Conservation (phyloP, 2,888 invertebrate genomes). For the Parnassius glacialis region DNA sequence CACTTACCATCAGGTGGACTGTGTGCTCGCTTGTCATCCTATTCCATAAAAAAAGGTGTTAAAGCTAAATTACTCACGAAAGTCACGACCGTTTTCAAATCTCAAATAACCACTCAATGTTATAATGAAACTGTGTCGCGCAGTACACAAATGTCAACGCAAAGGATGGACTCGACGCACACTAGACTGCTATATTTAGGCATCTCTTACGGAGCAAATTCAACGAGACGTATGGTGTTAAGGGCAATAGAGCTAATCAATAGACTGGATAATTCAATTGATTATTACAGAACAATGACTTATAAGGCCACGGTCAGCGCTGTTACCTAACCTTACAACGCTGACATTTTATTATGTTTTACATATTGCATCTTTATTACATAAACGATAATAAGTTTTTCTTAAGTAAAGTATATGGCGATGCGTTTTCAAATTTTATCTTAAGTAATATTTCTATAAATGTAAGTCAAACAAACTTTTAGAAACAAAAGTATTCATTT, state of each 20-base stretch:
- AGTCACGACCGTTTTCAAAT: conserved; percentile 10
- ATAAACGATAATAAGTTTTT: too few relatives aligned
- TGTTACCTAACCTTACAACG: conserved; percentile 13
- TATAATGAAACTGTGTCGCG: conserved; percentile 15
- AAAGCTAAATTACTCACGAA: conserved; percentile 19
- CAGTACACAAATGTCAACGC: conserved; percentile 35
- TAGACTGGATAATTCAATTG: conserved; percentile 52
- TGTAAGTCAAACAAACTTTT: too few relatives aligned
- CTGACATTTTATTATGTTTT: too few relatives aligned
- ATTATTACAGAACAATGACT: conserved; percentile 55
- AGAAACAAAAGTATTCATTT: too few relatives aligned
- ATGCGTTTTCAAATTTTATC: too few relatives aligned
- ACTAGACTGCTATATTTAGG: conserved; percentile 66
- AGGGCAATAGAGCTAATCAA: conserved; percentile 58
- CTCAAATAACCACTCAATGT: conserved; percentile 9
- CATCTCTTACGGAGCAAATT: conserved; percentile 45
- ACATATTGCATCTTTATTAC: too few relatives aligned
- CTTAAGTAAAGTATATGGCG: too few relatives aligned
- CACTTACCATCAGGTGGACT: too few relatives aligned
- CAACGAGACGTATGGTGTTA: conserved; percentile 53
- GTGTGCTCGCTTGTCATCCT: too few relatives aligned
- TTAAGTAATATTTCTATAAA: too few relatives aligned
- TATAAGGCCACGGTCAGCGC: conserved; percentile 51
- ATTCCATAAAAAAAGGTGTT: background rate
- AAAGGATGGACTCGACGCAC: conserved; percentile 47